Percentiles rank a stretch among this genome's conserved stretches.
Evolutionary conservation across 2,113 vertebrate genomes (phyloP).

Genomic region (Ardeotis arabs): DNA sequence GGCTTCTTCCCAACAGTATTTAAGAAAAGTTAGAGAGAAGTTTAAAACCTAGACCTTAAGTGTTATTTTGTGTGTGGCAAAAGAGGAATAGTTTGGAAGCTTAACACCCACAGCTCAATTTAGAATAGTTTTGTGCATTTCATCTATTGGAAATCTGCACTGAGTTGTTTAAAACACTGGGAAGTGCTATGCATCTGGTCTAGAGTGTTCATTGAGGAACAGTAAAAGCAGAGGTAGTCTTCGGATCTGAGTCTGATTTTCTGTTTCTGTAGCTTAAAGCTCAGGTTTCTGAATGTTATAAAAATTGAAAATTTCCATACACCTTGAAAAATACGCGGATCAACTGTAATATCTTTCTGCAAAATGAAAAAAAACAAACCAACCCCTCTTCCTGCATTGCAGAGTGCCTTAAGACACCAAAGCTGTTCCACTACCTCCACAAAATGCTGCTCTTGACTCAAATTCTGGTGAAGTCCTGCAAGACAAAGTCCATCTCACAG

Average conservation of each 20-base stretch:
- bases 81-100: not conserved
- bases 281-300: not conserved
- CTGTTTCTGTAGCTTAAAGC: not conserved
- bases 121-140: not conserved
- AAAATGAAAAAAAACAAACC: not conserved
- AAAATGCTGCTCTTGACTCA: not conserved
- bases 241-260: not conserved
- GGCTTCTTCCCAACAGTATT: not conserved
- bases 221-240: not conserved
- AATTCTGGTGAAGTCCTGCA: not conserved
- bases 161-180: not conserved
- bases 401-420: not conserved
- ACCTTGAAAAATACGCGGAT: not conserved
- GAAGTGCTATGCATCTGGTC: not conserved
- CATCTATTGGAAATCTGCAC: not conserved
- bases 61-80: not conserved
- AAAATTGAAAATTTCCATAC: not conserved
- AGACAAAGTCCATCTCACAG: not conserved
- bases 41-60: not conserved
- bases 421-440: fast-evolving
- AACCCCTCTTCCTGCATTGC: not conserved
- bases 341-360: not conserved
- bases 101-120: not conserved
- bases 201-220: not conserved
- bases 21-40: not conserved